Conservation (phyloP, 2,797 vertebrate genomes). For the Trachurus trachurus region DNA sequence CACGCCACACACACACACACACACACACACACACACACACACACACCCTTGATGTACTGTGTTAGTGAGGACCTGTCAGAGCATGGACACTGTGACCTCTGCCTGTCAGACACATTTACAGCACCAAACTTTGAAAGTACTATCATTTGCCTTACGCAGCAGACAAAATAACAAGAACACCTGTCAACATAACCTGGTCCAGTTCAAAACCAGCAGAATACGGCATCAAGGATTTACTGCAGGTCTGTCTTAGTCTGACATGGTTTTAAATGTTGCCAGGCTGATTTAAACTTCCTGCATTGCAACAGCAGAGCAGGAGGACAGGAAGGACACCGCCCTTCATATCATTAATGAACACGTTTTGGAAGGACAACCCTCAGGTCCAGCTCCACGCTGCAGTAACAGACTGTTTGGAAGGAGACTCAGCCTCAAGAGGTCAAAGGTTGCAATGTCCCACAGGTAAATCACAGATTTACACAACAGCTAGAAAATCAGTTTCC, state of each 20-base stretch:
- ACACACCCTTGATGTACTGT: too few relatives aligned
- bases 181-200: too few relatives aligned
- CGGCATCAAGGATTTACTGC: background rate
- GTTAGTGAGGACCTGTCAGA: background rate
- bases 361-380: conserved; percentile 10
- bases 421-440: background rate
- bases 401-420: conserved; percentile 7
- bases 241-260: background rate
- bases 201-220: too few relatives aligned
- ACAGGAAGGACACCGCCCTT: background rate
- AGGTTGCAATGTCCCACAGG: background rate
- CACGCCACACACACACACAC: background rate
- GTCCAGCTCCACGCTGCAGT: background rate
- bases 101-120: background rate
- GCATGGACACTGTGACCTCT: conserved; percentile 25
- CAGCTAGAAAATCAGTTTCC: too few relatives aligned
- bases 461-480: background rate
- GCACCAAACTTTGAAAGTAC: background rate
- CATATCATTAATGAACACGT: background rate
- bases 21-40: too few relatives aligned
- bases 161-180: too few relatives aligned
- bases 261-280: too few relatives aligned
- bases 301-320: too few relatives aligned
- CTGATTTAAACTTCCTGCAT: too few relatives aligned
- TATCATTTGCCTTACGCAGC: too few relatives aligned